Conservation (phyloP, 2,888 invertebrate genomes). For the Mystacides longicornis region DNA sequence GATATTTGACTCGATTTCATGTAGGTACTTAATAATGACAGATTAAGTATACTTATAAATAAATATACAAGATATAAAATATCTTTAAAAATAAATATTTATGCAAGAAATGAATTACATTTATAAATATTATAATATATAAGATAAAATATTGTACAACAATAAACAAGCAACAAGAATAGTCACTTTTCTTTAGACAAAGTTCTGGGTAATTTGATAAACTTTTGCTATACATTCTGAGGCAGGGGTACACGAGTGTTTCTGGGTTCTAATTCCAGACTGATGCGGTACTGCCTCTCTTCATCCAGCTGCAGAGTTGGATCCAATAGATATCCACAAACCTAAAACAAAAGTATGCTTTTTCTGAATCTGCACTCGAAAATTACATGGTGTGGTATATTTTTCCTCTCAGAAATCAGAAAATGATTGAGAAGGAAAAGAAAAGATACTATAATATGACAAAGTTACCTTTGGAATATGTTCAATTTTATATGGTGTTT, state of each 20-base stretch:
- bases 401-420: neutral
- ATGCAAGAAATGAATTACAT: too few species aligned
- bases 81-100: too few species aligned
- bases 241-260: slow-evolving; percentile 41
- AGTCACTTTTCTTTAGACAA: neutral
- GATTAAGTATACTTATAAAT: too few species aligned
- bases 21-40: too few species aligned
- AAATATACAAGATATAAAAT: too few species aligned
- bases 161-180: too few species aligned
- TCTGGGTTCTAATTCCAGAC: slow-evolving; percentile 79
- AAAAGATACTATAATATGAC: neutral
- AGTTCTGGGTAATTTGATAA: neutral
- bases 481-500: slow-evolving; percentile 87
- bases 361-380: neutral
- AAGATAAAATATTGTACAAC: too few species aligned
- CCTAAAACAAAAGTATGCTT: slow-evolving; percentile 30
- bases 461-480: slow-evolving; percentile 64
- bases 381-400: neutral
- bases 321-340: slow-evolving; percentile 69
- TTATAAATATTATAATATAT: too few species aligned
- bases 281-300: slow-evolving; percentile 72
- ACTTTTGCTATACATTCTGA: slow-evolving; percentile 17
- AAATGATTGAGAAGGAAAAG: neutral
- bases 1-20: too few species aligned
- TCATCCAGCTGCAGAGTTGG: slow-evolving; percentile 69